Base-by-base conservation (phyloP, 1,140 invertebrate genomes). In the Aphelenchoides fujianensis region DNA sequence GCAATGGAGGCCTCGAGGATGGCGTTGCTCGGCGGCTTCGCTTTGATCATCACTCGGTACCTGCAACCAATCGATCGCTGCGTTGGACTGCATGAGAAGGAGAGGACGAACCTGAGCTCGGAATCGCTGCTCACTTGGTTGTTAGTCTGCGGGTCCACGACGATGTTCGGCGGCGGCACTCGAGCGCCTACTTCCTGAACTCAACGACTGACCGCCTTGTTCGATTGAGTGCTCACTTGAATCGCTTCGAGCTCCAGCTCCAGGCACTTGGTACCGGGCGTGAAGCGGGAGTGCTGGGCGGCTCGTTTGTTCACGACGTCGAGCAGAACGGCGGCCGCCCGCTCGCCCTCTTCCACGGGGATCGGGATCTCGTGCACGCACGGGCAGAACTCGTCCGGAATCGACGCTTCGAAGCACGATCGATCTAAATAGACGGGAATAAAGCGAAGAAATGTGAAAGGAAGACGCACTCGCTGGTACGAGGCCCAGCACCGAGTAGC, bases 301-400 rank as follows among this genome's bases (percentile, higher is more conserved):
- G 12, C 16, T 61, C 35, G n/a, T 16, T 61, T 9, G 0, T 52
- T 64, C 68, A 41, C 41, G 48, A 30, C 48, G 2, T 59, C 53
- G 7, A 86, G 55, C 9, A 86, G 52, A 32, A 72, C 74, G 30
- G 69, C 23, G 0, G 83, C 79, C 32, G 81, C 71, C 35, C 75
- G 35, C 23, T 41, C 34, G 23, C 64, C 70, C 19, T 74, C 75
- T 59, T 19, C 23, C 7, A 34, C 32, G 3, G 35, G 35, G 34
- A 81, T 74, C 7, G 53, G 35, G 2, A 75, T 62, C 70, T 78
- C 75, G 19, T 68, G 54, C 35, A 83, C 71, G 73, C 86, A 87
- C 27, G 85, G 81, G 71, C 86, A 87, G 81, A 84, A 86, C 69
- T 86, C 86, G 19, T 81, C 78, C 3, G 84, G 73, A 37, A 87